A percentile compares a stretch with the other conserved stretches of the same genome.
phyloP scores from a whole-genome alignment of 2,113 vertebrate species.

The Odocoileus hemionus region DNA sequence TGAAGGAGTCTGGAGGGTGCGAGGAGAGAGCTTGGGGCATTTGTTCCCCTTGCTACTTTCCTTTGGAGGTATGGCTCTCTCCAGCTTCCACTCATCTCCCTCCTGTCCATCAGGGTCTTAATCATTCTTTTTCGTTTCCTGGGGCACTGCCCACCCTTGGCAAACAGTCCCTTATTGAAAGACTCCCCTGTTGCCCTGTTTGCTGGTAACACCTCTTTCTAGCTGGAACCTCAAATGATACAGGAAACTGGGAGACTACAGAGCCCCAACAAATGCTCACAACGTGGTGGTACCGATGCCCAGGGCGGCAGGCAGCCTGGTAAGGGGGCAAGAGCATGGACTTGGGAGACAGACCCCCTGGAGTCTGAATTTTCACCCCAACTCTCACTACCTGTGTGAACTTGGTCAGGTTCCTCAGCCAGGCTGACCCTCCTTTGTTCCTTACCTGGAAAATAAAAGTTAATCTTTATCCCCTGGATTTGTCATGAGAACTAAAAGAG shows the following conservation, averaged over 20 bases:
- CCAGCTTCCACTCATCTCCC: not conserved
- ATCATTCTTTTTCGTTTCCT: not conserved
- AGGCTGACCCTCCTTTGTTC: not conserved
- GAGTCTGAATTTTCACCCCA: not conserved
- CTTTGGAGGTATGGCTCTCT: not conserved
- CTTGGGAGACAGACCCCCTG: not conserved
- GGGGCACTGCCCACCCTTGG: not conserved
- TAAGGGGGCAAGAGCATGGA: not conserved
- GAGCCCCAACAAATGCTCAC: not conserved
- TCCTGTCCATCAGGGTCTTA: not conserved
- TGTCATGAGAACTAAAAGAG: not conserved
- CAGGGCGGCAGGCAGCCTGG: not conserved
- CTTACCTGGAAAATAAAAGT: constrained; percentile 2
- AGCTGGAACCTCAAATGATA: not conserved
- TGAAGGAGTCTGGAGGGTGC: not conserved
- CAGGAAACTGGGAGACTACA: not conserved
- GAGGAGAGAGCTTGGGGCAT: not conserved
- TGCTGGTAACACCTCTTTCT: not conserved
- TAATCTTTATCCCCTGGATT: not conserved
- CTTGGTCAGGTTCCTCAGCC: not conserved
- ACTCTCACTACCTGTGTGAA: not conserved
- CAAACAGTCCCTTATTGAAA: not conserved
- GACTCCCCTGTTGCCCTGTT: not conserved
- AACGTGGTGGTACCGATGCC: not conserved
- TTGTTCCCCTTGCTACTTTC: not conserved